Conservation (phyloP, 2,113 vertebrate genomes). For the Pomatostomus ruficeps region DNA sequence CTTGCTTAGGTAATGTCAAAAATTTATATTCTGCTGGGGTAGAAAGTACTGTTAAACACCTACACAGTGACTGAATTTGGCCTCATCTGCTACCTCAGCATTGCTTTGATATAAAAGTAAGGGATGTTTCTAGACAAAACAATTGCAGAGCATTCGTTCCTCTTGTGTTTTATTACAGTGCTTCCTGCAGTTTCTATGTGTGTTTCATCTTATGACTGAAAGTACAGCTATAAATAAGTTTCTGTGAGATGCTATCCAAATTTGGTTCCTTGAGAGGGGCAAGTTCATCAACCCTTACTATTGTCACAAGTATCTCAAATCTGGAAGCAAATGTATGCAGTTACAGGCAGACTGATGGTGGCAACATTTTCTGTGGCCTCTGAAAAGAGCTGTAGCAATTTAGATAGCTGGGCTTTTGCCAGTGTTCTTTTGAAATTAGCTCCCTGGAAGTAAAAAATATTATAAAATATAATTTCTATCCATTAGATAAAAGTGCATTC, state of each 20-base stretch:
- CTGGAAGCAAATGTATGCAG: background rate
- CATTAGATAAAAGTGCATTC: background rate
- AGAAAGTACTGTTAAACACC: background rate
- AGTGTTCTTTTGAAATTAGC: background rate
- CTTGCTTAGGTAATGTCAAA: background rate
- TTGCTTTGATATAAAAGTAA: background rate
- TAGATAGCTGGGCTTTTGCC: background rate
- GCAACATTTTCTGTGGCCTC: background rate
- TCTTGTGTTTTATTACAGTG: background rate
- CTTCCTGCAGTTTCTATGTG: background rate
- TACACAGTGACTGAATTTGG: background rate
- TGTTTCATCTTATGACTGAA: background rate
- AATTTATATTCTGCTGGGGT: background rate
- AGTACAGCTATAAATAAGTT: background rate
- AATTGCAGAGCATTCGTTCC: background rate
- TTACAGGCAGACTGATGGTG: background rate
- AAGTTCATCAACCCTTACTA: background rate
- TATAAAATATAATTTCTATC: background rate
- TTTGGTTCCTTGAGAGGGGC: background rate
- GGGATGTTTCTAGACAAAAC: background rate
- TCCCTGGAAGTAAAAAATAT: background rate
- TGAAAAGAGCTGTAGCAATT: background rate
- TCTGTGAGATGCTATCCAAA: background rate
- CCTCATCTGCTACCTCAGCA: background rate
- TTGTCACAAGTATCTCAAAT: background rate